These are phyloP conservation scores for Drosophila sturtevanti DNA, from an alignment of 1,140 invertebrate species.

Conservation along the genomic window DNA sequence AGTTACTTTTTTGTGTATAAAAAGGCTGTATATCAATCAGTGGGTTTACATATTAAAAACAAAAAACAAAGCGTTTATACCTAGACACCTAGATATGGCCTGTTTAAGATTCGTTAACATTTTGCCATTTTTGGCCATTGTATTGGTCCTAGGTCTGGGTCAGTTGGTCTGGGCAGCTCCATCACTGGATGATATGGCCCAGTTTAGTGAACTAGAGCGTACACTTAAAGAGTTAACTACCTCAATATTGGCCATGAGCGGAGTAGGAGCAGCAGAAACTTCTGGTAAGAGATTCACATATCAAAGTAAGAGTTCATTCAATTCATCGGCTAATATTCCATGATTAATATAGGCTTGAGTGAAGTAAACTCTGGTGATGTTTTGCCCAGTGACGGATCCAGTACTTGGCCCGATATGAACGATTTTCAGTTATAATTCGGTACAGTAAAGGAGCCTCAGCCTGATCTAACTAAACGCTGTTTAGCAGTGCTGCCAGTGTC, in stretches of 20 bases:
- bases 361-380: constrained; percentile 18
- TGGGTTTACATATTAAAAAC: background rate
- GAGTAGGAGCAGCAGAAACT: constrained; percentile 12
- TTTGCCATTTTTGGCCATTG: constrained; percentile 10
- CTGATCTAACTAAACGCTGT: constrained; percentile 44
- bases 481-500: constrained; percentile 52
- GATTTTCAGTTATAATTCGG: constrained; percentile 13
- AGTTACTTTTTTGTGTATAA: background rate
- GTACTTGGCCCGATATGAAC: constrained; percentile 22
- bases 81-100: constrained; percentile 35
- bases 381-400: constrained; percentile 1
- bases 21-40: background rate
- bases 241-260: constrained; percentile 53
- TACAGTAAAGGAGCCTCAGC: background rate
- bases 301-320: background rate
- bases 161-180: constrained; percentile 37
- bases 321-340: background rate
- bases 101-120: background rate
- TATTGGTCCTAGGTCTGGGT: constrained; percentile 24
- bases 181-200: constrained; percentile 30
- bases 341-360: background rate
- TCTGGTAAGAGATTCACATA: background rate
- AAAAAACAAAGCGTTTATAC: background rate
- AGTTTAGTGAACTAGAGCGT: constrained; percentile 53
- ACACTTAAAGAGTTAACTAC: constrained; percentile 60